A percentile compares a stretch with the other conserved stretches of the same genome.
These are phyloP conservation scores for Abramis brama DNA, from an alignment of 2,113 vertebrate species.

Conservation along the genomic window DNA sequence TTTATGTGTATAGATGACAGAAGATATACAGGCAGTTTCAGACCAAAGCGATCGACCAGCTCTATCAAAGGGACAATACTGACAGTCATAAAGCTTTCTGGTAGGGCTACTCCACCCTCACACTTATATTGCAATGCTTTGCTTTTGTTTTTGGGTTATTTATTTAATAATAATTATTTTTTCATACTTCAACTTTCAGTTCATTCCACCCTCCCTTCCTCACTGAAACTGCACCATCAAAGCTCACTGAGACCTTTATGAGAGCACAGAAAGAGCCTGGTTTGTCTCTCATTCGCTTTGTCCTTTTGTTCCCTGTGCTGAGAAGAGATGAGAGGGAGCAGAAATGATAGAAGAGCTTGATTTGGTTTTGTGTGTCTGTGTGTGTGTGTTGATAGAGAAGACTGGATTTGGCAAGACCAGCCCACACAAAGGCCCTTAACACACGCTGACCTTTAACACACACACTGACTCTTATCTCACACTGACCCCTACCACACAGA, in stretches of 20 bases:
- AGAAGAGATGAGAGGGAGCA: slow-evolving; percentile 19
- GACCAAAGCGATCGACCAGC: slow-evolving; percentile 11
- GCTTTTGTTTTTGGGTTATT: slow-evolving; percentile 47
- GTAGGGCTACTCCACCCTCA: slow-evolving; percentile 19
- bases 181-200: not conserved
- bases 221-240: slow-evolving; percentile 5
- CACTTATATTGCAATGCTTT: slow-evolving; percentile 54
- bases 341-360: slow-evolving; percentile 22
- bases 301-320: slow-evolving; percentile 34
- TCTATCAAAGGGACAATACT: slow-evolving; percentile 31
- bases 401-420: not conserved
- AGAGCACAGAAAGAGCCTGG: slow-evolving; percentile 58
- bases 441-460: slow-evolving; percentile 25
- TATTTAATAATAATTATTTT: not conserved
- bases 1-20: slow-evolving; percentile 15
- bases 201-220: slow-evolving; percentile 11
- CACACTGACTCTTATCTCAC: slow-evolving; percentile 25
- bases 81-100: slow-evolving; percentile 24
- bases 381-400: slow-evolving; percentile 29
- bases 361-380: not conserved
- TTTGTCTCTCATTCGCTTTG: slow-evolving; percentile 54
- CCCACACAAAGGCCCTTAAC: slow-evolving; percentile 29
- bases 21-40: slow-evolving; percentile 10
- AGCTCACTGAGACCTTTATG: slow-evolving; percentile 45
- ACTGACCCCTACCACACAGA: slow-evolving; percentile 9